Conservation (phyloP, 2,113 vertebrate species). For the Puntigrus tetrazona region DNA sequence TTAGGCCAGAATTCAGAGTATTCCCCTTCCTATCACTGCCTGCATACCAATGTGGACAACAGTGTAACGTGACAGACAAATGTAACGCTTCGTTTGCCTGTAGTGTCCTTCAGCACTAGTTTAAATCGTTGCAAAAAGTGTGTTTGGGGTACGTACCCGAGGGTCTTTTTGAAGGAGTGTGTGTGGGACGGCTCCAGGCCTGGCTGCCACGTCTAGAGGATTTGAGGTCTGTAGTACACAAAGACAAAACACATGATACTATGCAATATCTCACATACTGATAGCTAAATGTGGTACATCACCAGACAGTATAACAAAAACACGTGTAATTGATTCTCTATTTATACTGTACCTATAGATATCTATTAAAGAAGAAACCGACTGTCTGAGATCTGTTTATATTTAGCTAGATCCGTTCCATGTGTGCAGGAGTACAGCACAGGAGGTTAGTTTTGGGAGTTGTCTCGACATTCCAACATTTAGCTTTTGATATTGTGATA, state of each 20-base stretch:
- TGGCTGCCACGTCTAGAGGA: slow-evolving; percentile 90
- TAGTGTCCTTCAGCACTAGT: not conserved
- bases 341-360: not conserved
- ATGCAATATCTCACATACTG: not conserved
- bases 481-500: slow-evolving; percentile 56
- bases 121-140: not conserved
- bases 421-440: not conserved
- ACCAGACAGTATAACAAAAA: not conserved
- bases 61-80: slow-evolving; percentile 10
- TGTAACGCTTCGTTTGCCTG: not conserved
- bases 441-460: slow-evolving; percentile 13
- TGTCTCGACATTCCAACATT: not conserved
- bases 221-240: slow-evolving; percentile 87
- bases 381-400: slow-evolving; percentile 14
- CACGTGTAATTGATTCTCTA: not conserved
- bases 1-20: slow-evolving; percentile 67
- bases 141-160: slow-evolving; percentile 78
- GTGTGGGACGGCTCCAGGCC: slow-evolving; percentile 92
- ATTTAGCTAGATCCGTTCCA: not conserved
- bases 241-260: not conserved
- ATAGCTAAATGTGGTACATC: not conserved
- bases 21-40: slow-evolving; percentile 20
- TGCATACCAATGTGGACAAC: slow-evolving; percentile 58
- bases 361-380: not conserved
- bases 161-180: slow-evolving; percentile 97